Conservation (phyloP, 2,888 invertebrate species). For the Lasioglossum calceatum region DNA sequence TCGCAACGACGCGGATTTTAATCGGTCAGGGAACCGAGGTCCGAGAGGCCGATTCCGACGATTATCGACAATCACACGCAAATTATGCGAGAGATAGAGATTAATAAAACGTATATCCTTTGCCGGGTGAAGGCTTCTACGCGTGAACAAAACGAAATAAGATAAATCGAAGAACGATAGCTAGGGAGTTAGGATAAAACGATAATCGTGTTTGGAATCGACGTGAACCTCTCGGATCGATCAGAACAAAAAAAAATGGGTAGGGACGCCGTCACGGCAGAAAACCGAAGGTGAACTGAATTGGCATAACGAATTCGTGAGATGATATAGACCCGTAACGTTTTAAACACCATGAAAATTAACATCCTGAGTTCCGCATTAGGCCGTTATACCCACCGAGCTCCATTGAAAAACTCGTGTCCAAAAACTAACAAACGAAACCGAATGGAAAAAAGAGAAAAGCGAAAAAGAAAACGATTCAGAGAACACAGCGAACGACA, state of each 20-base stretch:
- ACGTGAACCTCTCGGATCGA: conserved; percentile 50
- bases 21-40: conserved; percentile 43
- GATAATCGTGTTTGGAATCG: conserved; percentile 29
- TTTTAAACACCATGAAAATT: conserved; percentile 79
- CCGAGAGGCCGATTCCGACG: conserved; percentile 49
- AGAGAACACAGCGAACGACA: conserved; percentile 18
- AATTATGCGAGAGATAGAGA: not conserved
- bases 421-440: conserved; percentile 55
- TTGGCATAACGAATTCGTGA: conserved; percentile 70
- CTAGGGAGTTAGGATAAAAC: not conserved
- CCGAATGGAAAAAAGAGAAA: conserved; percentile 18
- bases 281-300: conserved; percentile 42
- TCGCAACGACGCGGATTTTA: conserved; percentile 73
- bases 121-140: not conserved
- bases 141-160: not conserved
- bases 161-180: not conserved
- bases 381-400: conserved; percentile 78
- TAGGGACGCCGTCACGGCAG: conserved; percentile 25
- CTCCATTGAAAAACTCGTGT: conserved; percentile 69
- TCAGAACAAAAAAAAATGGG: conserved; percentile 23
- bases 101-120: not conserved
- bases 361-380: conserved; percentile 83
- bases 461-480: conserved; percentile 11
- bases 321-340: conserved; percentile 63
- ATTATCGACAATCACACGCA: not conserved